Percentiles rank a stretch among this genome's conserved stretches.
Evolutionary conservation across 2,888 invertebrate species (phyloP).

Genomic region (Agrotis clavis): DNA sequence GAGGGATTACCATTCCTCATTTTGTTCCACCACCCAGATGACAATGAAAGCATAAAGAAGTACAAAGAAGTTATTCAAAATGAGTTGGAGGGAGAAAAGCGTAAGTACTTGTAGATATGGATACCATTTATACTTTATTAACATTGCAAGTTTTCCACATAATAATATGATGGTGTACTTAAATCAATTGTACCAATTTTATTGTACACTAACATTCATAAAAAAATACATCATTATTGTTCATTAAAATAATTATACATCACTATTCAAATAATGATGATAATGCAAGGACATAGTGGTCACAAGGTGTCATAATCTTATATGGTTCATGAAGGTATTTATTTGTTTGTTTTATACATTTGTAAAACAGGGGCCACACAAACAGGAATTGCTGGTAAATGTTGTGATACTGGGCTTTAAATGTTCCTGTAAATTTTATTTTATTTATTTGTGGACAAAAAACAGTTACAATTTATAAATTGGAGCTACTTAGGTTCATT

Average conservation of each 20-base stretch:
- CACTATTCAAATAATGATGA: slow-evolving; percentile 17
- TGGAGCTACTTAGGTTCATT: too few relatives aligned
- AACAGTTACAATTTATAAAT: too few relatives aligned
- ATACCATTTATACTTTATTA: neutral
- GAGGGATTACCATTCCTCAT: slow-evolving; percentile 99
- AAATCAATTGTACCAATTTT: neutral
- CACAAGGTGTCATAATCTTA: neutral
- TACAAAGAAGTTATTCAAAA: slow-evolving; percentile 95
- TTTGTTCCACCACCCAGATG: slow-evolving; percentile 97
- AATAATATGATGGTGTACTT: neutral
- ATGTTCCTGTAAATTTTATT: too few relatives aligned
- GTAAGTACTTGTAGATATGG: slow-evolving; percentile 91
- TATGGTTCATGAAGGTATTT: slow-evolving; percentile 7
- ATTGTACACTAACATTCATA: neutral
- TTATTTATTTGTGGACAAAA: too few relatives aligned
- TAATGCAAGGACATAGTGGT: slow-evolving; percentile 25
- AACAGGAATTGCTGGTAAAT: too few relatives aligned
- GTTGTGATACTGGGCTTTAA: too few relatives aligned
- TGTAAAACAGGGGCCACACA: neutral
- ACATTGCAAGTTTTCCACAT: neutral
- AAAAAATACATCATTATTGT: slow-evolving; percentile 17
- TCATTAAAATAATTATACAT: neutral
- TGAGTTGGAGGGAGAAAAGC: slow-evolving; percentile 96
- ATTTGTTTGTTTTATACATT: slow-evolving; percentile 14
- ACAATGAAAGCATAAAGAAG: slow-evolving; percentile 95